These are phyloP conservation scores for Sus cebifrons DNA, from an alignment of 2,797 vertebrate species.

Conservation along the genomic window DNA sequence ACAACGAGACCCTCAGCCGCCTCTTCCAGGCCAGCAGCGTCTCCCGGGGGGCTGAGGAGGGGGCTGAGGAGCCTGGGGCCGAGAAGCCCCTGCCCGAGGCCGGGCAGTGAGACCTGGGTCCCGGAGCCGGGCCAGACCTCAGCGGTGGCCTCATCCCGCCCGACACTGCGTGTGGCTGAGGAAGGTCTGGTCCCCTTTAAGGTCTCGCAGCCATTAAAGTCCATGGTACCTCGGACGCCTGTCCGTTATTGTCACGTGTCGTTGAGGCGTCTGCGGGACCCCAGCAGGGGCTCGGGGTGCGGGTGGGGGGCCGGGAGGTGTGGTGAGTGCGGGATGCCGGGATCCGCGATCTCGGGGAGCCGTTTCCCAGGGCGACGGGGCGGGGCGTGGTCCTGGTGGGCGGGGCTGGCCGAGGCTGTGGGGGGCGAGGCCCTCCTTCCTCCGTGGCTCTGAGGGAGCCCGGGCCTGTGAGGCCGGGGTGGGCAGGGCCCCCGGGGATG, in stretches of 20 bases:
- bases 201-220: no score
- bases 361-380: neutral
- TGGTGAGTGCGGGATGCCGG: neutral
- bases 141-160: neutral
- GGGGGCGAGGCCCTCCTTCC: neutral
- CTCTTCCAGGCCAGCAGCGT: neutral
- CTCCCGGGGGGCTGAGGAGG: no score
- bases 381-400: neutral
- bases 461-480: neutral
- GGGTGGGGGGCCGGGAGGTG: neutral
- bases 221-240: no score
- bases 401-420: neutral
- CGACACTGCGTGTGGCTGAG: neutral
- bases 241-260: neutral
- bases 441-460: neutral
- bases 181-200: neutral
- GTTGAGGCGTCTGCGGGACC: no score
- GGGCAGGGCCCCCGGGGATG: neutral
- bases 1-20: conserved; percentile 81
- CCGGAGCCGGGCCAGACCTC: no score
- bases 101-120: no score
- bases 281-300: neutral
- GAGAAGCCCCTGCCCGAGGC: no score
- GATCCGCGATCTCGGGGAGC: neutral
- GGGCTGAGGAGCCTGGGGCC: no score